A percentile compares a stretch with the other conserved stretches of the same genome.
Evolutionary conservation across 2,888 invertebrate species (phyloP).

Genomic region (Scelioninae gen. 1): DNA sequence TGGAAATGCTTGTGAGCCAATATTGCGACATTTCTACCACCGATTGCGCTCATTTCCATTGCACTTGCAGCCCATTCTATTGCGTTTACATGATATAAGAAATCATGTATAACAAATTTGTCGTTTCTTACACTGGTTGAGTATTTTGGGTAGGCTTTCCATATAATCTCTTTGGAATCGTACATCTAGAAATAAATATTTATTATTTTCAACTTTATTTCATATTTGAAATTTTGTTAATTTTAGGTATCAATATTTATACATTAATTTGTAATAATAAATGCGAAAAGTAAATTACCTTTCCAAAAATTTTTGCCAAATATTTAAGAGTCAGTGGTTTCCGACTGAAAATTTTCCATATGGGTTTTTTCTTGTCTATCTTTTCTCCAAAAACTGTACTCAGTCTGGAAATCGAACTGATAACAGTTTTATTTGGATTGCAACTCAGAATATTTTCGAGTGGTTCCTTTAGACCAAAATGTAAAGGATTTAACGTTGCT

Average conservation of each 20-base stretch:
- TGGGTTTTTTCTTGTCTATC: slow-evolving; percentile 73
- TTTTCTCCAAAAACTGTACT: slow-evolving; percentile 78
- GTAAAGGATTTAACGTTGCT: slow-evolving; percentile 84
- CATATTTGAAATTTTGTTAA: no score
- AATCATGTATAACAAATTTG: slow-evolving; percentile 85
- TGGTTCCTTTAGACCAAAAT: slow-evolving; percentile 82
- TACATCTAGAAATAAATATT: slow-evolving; percentile 72
- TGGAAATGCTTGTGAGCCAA: slow-evolving; percentile 84
- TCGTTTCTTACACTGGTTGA: slow-evolving; percentile 76
- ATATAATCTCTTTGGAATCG: slow-evolving; percentile 81
- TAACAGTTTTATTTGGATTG: slow-evolving; percentile 81
- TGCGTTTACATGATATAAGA: slow-evolving; percentile 87
- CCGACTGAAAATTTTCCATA: slow-evolving; percentile 87
- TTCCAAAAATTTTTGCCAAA: slow-evolving; percentile 85
- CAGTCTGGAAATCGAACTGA: slow-evolving; percentile 85
- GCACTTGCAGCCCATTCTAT: slow-evolving; percentile 88
- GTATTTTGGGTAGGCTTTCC: slow-evolving; percentile 87
- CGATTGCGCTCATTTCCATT: slow-evolving; percentile 88
- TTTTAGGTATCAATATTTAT: no score
- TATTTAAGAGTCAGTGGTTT: slow-evolving; percentile 83
- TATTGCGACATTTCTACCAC: slow-evolving; percentile 87
- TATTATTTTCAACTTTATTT: no score
- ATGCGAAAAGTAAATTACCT: slow-evolving; percentile 72
- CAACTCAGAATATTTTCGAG: slow-evolving; percentile 84
- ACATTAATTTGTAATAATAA: no score